These are phyloP conservation scores for Ctenochaetus hawaiiensis DNA, from an alignment of 2,797 vertebrate species.

Conservation along the genomic window DNA sequence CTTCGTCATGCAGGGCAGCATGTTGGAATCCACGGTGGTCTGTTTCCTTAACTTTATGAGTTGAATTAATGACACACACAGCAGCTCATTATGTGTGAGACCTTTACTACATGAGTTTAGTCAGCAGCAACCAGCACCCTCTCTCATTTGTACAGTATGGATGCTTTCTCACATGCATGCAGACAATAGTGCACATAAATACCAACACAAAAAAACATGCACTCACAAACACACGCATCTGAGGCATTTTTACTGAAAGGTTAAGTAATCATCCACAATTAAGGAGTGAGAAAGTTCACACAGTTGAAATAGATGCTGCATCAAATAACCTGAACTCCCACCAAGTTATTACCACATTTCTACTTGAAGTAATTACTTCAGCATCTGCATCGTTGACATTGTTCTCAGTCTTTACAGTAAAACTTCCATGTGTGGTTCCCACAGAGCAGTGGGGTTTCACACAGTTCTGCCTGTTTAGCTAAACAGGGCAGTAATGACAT, in stretches of 20 bases:
- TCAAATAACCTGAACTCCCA: conserved; percentile 50
- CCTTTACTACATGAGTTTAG: conserved; percentile 25
- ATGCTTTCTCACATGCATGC: conserved; percentile 12
- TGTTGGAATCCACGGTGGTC: conserved; percentile 46
- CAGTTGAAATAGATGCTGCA: conserved; percentile 34
- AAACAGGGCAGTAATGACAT: conserved; percentile 40
- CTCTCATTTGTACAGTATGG: conserved; percentile 31
- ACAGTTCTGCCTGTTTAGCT: conserved; percentile 35
- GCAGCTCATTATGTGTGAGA: conserved; percentile 47
- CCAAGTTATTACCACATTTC: conserved; percentile 41
- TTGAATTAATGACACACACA: conserved; percentile 62
- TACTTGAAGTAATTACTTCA: conserved; percentile 42
- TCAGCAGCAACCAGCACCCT: conserved; percentile 42
- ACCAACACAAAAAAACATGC: conserved; percentile 15
- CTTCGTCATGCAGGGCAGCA: conserved; percentile 20
- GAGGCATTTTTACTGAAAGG: conserved; percentile 36
- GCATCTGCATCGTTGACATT: conserved; percentile 27
- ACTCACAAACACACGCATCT: conserved; percentile 14
- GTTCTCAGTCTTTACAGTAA: conserved; percentile 1
- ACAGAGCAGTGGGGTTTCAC: conserved; percentile 34
- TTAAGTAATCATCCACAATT: conserved; percentile 56
- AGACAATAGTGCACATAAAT: neutral
- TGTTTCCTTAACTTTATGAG: conserved; percentile 56
- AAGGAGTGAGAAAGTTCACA: conserved; percentile 44
- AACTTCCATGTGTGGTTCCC: conserved; percentile 27